Conservation (phyloP, 2,797 vertebrate genomes). For the Myotis daubentonii region DNA sequence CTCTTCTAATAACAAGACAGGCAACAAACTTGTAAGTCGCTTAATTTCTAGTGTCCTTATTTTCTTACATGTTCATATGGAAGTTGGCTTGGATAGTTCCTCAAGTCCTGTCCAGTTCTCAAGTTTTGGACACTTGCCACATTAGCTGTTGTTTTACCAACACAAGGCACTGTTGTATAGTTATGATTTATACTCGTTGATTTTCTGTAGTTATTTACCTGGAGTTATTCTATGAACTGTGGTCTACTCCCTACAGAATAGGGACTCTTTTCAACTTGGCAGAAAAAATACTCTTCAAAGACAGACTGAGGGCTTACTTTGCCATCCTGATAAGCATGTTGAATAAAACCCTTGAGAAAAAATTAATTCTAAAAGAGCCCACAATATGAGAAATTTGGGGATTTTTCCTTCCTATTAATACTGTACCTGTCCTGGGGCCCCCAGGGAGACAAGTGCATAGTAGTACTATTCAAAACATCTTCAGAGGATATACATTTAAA, state of each 20-base stretch:
- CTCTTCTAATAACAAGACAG: not conserved
- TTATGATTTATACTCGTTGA: not conserved
- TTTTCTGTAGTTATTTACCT: not conserved
- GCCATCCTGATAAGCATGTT: not conserved
- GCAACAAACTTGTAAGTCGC: not conserved
- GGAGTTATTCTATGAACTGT: not conserved
- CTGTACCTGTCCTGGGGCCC: not conserved
- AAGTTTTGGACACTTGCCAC: not conserved
- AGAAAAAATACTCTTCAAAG: not conserved
- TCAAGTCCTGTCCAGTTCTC: not conserved
- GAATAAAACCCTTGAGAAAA: not conserved
- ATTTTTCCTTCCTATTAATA: not conserved
- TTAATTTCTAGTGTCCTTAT: not conserved
- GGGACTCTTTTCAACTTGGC: constrained; percentile 8
- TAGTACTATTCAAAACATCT: not conserved
- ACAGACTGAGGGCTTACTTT: not conserved
- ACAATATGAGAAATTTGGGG: not conserved
- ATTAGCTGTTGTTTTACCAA: constrained; percentile 22
- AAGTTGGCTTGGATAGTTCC: not conserved
- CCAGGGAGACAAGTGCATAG: no score
- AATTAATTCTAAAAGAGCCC: not conserved
- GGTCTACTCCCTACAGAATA: not conserved
- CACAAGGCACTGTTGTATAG: not conserved
- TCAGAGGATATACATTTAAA: not conserved
- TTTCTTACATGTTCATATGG: not conserved